Evolutionary conservation across 92 coral and sea anemone genomes (phyloP).

Genomic region (Phenganax stokvisi): DNA sequence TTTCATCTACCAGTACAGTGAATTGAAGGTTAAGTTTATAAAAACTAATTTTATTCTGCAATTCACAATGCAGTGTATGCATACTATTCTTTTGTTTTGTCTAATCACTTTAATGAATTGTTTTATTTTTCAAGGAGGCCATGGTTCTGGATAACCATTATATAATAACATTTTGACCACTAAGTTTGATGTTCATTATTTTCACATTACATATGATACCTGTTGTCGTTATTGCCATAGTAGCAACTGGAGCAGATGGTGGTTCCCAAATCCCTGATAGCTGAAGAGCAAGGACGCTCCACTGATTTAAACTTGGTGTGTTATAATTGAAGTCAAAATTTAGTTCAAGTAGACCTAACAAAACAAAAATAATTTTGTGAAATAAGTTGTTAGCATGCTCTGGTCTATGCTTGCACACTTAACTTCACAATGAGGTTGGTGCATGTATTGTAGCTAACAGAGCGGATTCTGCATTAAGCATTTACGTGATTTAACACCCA

Average conservation of each 20-base stretch:
- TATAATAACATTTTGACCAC: no score
- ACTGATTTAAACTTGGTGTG: conserved; percentile 76
- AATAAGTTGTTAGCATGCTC: background rate
- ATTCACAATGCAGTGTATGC: background rate
- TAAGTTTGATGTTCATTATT: no score
- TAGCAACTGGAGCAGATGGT: conserved; percentile 59
- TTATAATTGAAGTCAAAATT: conserved; percentile 91
- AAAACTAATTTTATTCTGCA: background rate
- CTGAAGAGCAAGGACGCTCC: conserved; percentile 88
- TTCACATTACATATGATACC: conserved; percentile 11
- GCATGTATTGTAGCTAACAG: no score
- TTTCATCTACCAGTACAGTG: conserved; percentile 22
- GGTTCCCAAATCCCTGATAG: conserved; percentile 91
- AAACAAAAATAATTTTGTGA: background rate
- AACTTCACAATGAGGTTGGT: no score
- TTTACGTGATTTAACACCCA: no score
- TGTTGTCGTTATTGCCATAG: conserved; percentile 35
- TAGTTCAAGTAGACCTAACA: conserved; percentile 72
- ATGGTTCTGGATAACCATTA: no score
- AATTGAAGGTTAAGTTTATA: background rate
- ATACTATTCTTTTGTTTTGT: no score
- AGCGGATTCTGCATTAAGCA: no score
- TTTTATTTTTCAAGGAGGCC: no score
- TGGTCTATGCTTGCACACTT: no score
- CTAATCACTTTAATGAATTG: background rate